Evolutionary conservation across 1,140 invertebrate species (phyloP).

Genomic region (Latrodectus geometricus): DNA sequence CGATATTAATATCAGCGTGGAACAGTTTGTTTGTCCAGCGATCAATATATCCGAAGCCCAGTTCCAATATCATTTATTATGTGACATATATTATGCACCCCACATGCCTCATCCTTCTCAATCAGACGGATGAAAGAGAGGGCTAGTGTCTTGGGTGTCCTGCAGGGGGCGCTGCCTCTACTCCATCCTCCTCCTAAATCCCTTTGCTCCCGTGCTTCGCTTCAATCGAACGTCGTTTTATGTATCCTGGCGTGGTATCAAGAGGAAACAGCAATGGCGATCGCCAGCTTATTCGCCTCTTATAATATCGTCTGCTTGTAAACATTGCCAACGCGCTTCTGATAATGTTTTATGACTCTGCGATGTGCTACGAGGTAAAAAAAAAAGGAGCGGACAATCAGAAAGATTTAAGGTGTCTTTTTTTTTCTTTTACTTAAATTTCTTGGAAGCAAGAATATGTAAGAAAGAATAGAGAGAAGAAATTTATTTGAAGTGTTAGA

Average conservation of each 20-base stretch:
- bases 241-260: conserved; percentile 33
- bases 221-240: conserved; percentile 32
- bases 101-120: too few relatives aligned
- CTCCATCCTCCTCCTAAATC: neutral
- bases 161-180: conserved; percentile 1
- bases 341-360: neutral
- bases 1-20: too few relatives aligned
- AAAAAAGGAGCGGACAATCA: neutral
- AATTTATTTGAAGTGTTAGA: too few relatives aligned
- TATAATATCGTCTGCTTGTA: neutral
- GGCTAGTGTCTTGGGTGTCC: neutral
- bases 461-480: too few relatives aligned
- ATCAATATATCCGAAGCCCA: too few relatives aligned
- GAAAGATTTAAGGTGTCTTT: neutral
- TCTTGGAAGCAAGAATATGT: neutral
- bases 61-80: too few relatives aligned
- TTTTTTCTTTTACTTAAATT: neutral
- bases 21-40: too few relatives aligned
- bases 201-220: neutral
- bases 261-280: conserved; percentile 30
- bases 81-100: too few relatives aligned
- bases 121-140: too few relatives aligned
- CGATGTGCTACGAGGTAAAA: neutral
- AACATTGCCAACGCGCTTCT: neutral
- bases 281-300: neutral